Conservation (phyloP, 2,888 invertebrate genomes). For the Lepeophtheirus nordmannii region DNA sequence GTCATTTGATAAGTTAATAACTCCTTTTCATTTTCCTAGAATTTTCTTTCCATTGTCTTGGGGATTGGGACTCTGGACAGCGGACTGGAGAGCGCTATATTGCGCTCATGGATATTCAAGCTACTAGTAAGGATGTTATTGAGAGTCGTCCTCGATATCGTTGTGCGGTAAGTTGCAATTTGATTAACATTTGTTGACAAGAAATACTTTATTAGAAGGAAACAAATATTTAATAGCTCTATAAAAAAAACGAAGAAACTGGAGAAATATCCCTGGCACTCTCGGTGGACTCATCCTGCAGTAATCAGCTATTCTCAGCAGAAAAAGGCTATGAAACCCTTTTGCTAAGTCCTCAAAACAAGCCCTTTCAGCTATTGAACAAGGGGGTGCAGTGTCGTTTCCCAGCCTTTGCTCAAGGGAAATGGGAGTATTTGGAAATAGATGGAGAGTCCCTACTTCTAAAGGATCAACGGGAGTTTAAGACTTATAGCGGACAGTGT, state of each 20-base stretch:
- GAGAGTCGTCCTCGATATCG: conserved; percentile 40
- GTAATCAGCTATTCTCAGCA: conserved; percentile 40
- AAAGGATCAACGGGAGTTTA: conserved; percentile 40
- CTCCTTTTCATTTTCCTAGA: conserved; percentile 34
- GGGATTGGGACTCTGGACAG: conserved; percentile 46
- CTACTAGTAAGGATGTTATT: conserved; percentile 21
- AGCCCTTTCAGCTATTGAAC: conserved; percentile 35
- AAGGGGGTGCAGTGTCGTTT: conserved; percentile 28
- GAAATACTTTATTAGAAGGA: conserved; percentile 10
- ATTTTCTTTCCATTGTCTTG: conserved; percentile 46
- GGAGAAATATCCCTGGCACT: conserved; percentile 45
- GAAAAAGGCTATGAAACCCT: conserved; percentile 45
- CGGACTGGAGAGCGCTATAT: conserved; percentile 40
- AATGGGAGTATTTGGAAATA: conserved; percentile 45
- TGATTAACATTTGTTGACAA: conserved; percentile 9
- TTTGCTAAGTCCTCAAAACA: conserved; percentile 34
- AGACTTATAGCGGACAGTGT: conserved; percentile 41
- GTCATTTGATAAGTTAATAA: not conserved
- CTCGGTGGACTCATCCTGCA: conserved; percentile 49
- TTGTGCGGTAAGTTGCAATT: conserved; percentile 47
- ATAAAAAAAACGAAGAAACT: conserved; percentile 38
- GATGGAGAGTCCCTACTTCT: conserved; percentile 38
- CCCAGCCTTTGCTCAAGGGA: conserved; percentile 47
- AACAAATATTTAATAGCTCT: conserved; percentile 28
- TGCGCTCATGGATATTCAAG: conserved; percentile 42